Evolutionary conservation across 2,888 invertebrate genomes (phyloP).

Genomic region (Capitulum mitella): DNA sequence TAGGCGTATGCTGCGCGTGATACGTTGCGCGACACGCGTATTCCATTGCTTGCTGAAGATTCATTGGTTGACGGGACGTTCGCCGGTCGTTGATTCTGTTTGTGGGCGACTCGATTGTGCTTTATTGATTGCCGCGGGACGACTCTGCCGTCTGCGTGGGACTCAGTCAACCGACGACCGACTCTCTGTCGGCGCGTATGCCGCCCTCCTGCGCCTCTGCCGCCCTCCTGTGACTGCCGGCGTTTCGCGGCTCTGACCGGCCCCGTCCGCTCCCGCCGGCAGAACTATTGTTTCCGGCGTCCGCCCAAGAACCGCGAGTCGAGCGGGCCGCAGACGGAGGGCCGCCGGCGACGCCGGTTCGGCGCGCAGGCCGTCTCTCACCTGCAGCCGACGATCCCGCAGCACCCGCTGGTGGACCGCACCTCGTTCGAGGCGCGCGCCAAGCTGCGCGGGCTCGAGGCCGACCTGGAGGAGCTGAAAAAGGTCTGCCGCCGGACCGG

Average conservation of each 20-base stretch:
- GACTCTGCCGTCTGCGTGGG: too few relatives aligned
- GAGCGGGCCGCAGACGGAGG: background rate
- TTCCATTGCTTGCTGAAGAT: too few relatives aligned
- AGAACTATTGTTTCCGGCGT: slow-evolving; percentile 20
- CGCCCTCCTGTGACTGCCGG: background rate
- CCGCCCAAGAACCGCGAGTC: background rate
- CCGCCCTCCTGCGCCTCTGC: too few relatives aligned
- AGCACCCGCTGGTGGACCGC: background rate
- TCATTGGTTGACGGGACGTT: too few relatives aligned
- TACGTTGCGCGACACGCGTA: too few relatives aligned
- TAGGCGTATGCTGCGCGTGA: too few relatives aligned
- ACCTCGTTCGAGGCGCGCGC: background rate
- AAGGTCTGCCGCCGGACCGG: background rate
- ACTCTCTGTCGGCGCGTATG: too few relatives aligned
- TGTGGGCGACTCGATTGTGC: too few relatives aligned
- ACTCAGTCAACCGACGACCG: too few relatives aligned
- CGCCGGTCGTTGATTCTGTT: too few relatives aligned
- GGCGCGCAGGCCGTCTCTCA: slow-evolving; percentile 1
- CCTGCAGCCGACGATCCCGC: background rate
- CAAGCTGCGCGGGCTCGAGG: background rate
- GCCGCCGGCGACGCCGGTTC: background rate
- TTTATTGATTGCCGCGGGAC: too few relatives aligned
- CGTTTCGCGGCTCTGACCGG: too few relatives aligned
- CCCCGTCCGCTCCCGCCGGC: background rate
- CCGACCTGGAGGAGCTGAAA: background rate